These are phyloP conservation scores for Solen grandis DNA, from an alignment of 1,140 invertebrate species.

Conservation along the genomic window DNA sequence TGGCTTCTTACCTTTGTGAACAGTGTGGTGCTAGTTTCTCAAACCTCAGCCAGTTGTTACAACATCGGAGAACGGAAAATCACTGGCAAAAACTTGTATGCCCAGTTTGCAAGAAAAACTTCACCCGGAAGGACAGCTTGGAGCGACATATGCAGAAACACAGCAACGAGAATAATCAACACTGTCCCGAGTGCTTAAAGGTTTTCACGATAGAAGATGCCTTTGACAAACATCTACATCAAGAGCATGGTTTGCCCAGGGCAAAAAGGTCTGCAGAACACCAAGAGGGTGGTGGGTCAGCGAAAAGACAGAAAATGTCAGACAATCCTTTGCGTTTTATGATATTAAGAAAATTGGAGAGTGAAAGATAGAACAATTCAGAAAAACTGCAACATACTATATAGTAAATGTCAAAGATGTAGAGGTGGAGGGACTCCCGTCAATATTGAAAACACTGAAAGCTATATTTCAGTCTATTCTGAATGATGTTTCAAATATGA, in stretches of 20 bases:
- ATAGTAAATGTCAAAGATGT: conserved; percentile 2
- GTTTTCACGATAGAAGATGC: conserved; percentile 3
- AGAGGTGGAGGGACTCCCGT: background rate
- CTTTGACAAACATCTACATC: conserved; percentile 16
- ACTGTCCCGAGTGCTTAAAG: background rate
- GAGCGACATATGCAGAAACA: conserved; percentile 12
- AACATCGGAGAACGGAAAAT: conserved; percentile 13
- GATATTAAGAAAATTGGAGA: background rate
- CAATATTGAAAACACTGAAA: conserved; percentile 1
- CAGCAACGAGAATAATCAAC: conserved; percentile 14
- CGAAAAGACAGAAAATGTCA: background rate
- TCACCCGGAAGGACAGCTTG: conserved; percentile 4
- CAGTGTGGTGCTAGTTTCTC: conserved; percentile 16
- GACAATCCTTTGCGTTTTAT: background rate
- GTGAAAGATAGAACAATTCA: conserved; percentile 19
- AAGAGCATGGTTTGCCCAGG: conserved; percentile 1
- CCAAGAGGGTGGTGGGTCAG: background rate
- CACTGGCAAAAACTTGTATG: conserved; percentile 5
- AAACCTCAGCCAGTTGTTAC: conserved; percentile 20
- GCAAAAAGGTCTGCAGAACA: background rate
- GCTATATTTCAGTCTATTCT: background rate
- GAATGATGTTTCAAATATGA: background rate
- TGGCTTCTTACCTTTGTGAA: background rate
- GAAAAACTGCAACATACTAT: conserved; percentile 3
- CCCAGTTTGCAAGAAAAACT: background rate